Base-by-base conservation (phyloP, 2,797 vertebrate genomes). In the Poeciliopsis gracilis region DNA sequence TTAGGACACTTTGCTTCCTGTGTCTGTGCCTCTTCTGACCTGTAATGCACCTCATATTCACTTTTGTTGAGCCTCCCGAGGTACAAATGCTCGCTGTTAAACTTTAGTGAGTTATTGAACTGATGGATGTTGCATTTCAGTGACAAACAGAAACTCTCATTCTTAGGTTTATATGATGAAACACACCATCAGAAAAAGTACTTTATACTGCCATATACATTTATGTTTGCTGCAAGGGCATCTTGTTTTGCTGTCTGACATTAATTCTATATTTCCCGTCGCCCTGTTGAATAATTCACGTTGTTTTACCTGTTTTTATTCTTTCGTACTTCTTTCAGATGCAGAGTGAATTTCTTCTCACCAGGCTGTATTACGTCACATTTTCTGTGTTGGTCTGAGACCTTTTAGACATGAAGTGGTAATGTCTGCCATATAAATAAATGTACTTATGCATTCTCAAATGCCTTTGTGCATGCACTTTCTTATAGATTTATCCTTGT, bases 1-100 rank as follows among this genome's bases (percentile, higher is more conserved):
- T 92, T 92, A 91, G 90, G 85, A 85, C 88, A 88, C 78, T 85
- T 90, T 88, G 84, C 89, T 89, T 90, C 84, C 75, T 73, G 87
- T 90, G 89, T 87, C 84, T 81, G 59, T 80, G 80, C 87, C 82
- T 90, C 87, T 90, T 81, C 84, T 84, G 92, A 91, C 84, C 90
- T 81, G 87, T 84, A 85, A 83, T 89, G 76, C 23, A 79, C 79
- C 80, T 77, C 25, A 93, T 83, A 41, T 89, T 92, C 79, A 86
- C 88, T 93, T 89, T 85, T 88, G 84, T 87, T 91, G 85, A 79
- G 77, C 83, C 88, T 92, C 87, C 47, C 69, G 88, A 88, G 87
- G 83, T 87, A 87, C 86, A 89, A 67, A 78, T 75, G 73, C 81
- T 90, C 78, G 51, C 75, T 82, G 86, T 81, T 90, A 81, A 72